These are phyloP conservation scores for Drosophila barbarae DNA, from an alignment of 2,888 invertebrate species.

Conservation along the genomic window DNA sequence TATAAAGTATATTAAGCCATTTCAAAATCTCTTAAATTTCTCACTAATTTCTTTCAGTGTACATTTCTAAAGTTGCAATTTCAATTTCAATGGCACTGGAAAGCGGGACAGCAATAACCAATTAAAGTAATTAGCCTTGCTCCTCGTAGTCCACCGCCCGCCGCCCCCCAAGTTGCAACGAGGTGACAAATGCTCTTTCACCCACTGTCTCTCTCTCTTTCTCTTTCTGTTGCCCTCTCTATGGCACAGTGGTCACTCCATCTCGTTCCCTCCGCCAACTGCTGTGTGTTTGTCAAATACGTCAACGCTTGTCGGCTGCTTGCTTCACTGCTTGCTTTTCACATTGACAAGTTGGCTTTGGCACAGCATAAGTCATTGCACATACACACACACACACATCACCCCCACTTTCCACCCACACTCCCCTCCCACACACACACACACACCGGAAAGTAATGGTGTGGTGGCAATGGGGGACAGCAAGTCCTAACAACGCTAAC, in stretches of 20 bases:
- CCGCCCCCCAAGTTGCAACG: slow-evolving; percentile 8
- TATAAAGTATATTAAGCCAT: not conserved
- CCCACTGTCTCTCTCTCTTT: slow-evolving; percentile 1
- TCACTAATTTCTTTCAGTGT: slow-evolving; percentile 1
- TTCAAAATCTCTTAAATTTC: not conserved
- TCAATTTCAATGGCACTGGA: slow-evolving; percentile 48
- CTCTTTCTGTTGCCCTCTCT: not conserved
- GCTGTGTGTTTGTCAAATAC: slow-evolving; percentile 69
- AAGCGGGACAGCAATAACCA: slow-evolving; percentile 54
- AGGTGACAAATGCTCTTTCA: slow-evolving; percentile 35
- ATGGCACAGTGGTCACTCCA: not conserved
- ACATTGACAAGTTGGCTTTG: slow-evolving; percentile 72
- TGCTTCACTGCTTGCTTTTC: slow-evolving; percentile 52
- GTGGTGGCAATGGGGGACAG: not conserved
- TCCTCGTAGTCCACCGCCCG: slow-evolving; percentile 17
- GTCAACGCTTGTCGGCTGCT: slow-evolving; percentile 71
- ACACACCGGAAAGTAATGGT: slow-evolving; percentile 1
- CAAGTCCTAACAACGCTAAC: slow-evolving; percentile 32
- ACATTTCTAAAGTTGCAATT: slow-evolving; percentile 8
- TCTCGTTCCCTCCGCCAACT: not conserved
- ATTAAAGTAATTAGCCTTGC: slow-evolving; percentile 72
- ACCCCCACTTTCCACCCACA: not conserved
- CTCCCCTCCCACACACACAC: not conserved
- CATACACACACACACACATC: slow-evolving; percentile 9
- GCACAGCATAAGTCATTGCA: slow-evolving; percentile 52